Evolutionary conservation across 1,140 invertebrate genomes (phyloP), one percentile per base, ranked within the genome.

Genomic region (Paralvinella palmiformis): DNA sequence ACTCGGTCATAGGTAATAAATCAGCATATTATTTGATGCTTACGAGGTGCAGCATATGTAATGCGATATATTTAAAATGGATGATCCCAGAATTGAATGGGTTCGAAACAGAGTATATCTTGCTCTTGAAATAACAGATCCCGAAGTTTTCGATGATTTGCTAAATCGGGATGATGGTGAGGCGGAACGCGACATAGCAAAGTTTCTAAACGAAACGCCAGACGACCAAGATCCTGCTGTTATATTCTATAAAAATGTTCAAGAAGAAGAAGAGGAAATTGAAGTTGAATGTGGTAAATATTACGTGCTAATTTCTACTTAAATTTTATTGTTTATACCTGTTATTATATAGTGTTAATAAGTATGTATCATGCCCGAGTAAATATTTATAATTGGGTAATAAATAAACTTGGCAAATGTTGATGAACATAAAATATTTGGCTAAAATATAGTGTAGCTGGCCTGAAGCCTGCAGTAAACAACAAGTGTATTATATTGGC

Each of bases 81-180:
- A 82, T 73, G 80, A 82, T 70, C 72, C 75, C 29, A 66, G 79
- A 58, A 75, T 80, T 35, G 77, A 78, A 61, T 82, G 79, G 79
- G 70, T 82, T 22, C 66, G 75, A 57, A 70, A 80, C 56, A 70
- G 74, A 62, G 74, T 79, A 1, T 74, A 72, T 67, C 55, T 69
- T 22, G 74, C 72, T 27, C 66, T 81, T 20, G 73, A 78, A 44
- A 75, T 82, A n/a, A 65, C 67, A 52, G 72, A 75, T 41, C 50
- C 67, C 35, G 71, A 75, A 36, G 75, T 80, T 50, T 82, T 81
- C 67, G 77, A 80, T 52, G 79, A 82, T 59, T 72, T 82, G 29
- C 62, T 82, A 13, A 74, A 79, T 36, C 61, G 78, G 45, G 75
- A 80, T 67, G 79, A 82, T 63, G 76, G 75, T 5, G 68, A 75